Conservation (phyloP, 2,888 invertebrate genomes). For the Frankliniella fusca region DNA sequence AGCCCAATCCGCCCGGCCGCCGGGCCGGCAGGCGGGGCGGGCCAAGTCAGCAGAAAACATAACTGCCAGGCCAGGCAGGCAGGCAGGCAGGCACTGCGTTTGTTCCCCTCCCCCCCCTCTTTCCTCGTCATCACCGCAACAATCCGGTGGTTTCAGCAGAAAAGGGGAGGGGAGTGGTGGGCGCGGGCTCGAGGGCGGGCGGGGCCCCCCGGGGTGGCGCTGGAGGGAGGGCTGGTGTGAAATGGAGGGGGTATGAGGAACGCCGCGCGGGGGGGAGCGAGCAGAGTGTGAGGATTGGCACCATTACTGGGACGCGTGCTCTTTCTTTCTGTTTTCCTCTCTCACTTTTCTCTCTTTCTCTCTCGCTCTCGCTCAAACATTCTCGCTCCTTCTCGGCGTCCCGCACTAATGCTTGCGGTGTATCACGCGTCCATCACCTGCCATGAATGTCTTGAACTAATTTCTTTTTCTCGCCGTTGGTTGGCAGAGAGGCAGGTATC, state of each 20-base stretch:
- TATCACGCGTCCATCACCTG: no score
- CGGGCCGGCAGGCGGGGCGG: slow-evolving; percentile 18
- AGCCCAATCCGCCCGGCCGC: neutral
- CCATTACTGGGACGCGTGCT: slow-evolving; percentile 14
- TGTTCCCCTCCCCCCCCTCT: neutral
- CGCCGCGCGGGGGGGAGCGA: neutral
- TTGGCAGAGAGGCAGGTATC: no score
- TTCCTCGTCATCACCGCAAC: slow-evolving; percentile 2
- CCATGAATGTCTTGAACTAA: no score
- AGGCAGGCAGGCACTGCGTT: slow-evolving; percentile 21
- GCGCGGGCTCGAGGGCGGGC: neutral
- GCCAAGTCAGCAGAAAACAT: slow-evolving; percentile 22
- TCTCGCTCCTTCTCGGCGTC: no score
- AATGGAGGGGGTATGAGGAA: neutral
- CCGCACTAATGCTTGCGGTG: no score
- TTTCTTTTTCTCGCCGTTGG: no score
- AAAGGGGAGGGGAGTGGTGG: no score
- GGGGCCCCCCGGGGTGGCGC: slow-evolving; percentile 17
- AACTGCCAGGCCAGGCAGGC: slow-evolving; percentile 20
- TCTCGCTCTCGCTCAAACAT: no score
- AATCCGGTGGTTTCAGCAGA: slow-evolving; percentile 22
- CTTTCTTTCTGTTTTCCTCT: neutral
- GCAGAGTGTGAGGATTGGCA: slow-evolving; percentile 12
- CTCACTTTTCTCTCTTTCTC: neutral
- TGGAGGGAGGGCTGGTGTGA: neutral